Evolutionary conservation across 2,888 invertebrate genomes (phyloP), one percentile per base, ranked within the genome.

Genomic region (Tuberolachnus salignus): DNA sequence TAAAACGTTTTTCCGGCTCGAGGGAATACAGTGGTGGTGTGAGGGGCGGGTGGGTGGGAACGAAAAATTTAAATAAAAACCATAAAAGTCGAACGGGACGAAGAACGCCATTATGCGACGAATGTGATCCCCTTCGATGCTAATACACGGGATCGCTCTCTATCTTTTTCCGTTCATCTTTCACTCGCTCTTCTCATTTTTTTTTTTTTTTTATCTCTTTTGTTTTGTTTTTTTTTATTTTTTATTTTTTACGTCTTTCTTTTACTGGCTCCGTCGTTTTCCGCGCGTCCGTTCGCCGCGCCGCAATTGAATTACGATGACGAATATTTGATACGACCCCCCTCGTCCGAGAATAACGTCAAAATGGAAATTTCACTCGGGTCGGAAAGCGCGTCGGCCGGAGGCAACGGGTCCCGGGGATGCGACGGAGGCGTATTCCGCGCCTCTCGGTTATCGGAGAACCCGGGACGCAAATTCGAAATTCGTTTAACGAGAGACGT

Each of bases 11-110:
- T n/a, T n/a, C n/a, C n/a, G n/a, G n/a, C n/a, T n/a, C n/a, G n/a
- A n/a, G n/a, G n/a, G n/a, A n/a, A n/a, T n/a, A 19, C 23, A 19
- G 57, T 23, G 14, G 13, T n/a, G 21, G 46, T 26, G 71, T 10
- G 44, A 16, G 14, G 13, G 21, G n/a, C n/a, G n/a, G n/a, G n/a
- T 55, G n/a, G n/a, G n/a, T n/a, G n/a, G n/a, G n/a, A n/a, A n/a
- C n/a, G 21, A 9, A 46, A 75, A 66, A 75, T 75, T 75, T 75
- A 75, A 75, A 75, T 75, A 75, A n/a, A n/a, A 75, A 66, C 74
- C 53, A 66, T 64, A 75, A 75, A 75, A 66, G 64, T 64, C 53
- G 55, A 49, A 9, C 26, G 74, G 66, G 44, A 66, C 53, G 26
- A 44, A 66, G 64, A 55, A 75, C 23, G 46, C 74, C 66, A 66